Percentiles rank a stretch among this genome's conserved stretches.
These are phyloP conservation scores for Atractosteus spatula DNA, from an alignment of 2,113 vertebrate species.

Conservation along the genomic window DNA sequence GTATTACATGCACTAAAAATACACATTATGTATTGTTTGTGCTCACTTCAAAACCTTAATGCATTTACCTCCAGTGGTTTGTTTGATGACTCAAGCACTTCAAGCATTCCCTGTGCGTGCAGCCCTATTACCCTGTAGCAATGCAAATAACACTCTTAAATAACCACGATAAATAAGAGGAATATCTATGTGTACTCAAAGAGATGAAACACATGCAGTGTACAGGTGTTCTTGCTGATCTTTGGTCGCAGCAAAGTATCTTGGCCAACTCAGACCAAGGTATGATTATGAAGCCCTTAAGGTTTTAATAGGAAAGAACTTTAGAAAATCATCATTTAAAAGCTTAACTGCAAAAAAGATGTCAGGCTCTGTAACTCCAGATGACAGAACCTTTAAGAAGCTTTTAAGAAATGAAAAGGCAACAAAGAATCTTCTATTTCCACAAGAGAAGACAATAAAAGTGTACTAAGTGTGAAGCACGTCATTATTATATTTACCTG, in stretches of 20 bases:
- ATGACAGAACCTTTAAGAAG: neutral
- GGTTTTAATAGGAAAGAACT: neutral
- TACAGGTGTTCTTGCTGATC: conserved; percentile 1
- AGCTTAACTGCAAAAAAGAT: neutral
- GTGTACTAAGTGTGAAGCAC: no score
- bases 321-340: neutral
- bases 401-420: neutral
- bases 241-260: neutral
- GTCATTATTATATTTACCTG: no score
- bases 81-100: conserved; percentile 1
- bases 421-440: neutral
- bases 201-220: conserved; percentile 8
- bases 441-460: no score
- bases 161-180: neutral
- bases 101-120: neutral
- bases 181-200: conserved; percentile 1
- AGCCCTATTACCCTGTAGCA: neutral
- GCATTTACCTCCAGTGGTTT: neutral
- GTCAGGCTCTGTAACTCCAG: neutral
- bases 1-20: neutral
- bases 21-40: neutral
- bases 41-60: neutral
- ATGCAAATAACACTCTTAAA: neutral
- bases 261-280: neutral
- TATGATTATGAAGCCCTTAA: neutral